These are phyloP conservation scores for Lagodon rhomboides DNA, from an alignment of 2,797 vertebrate genomes.

Conservation along the genomic window DNA sequence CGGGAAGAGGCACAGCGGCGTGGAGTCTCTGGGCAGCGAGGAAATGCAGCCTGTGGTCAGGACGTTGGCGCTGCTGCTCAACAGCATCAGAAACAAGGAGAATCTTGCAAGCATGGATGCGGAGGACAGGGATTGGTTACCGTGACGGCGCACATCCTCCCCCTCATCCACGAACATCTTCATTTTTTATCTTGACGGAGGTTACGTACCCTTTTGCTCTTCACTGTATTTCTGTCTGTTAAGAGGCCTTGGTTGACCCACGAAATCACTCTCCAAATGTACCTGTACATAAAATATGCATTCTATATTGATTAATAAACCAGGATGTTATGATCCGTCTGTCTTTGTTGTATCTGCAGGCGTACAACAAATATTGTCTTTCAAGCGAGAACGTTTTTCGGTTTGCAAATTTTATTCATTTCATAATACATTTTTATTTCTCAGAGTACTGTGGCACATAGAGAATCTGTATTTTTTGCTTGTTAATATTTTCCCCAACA, in stretches of 20 bases:
- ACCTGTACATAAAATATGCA: constrained; percentile 78
- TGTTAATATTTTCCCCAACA: constrained; percentile 73
- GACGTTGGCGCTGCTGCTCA: constrained; percentile 84
- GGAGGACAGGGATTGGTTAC: constrained; percentile 82
- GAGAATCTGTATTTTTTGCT: constrained; percentile 81
- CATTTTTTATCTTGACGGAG: constrained; percentile 46
- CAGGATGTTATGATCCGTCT: constrained; percentile 63
- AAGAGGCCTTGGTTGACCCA: constrained; percentile 34
- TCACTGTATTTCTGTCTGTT: constrained; percentile 52
- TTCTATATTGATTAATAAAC: constrained; percentile 86
- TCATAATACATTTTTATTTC: constrained; percentile 78
- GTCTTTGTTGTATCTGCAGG: not conserved
- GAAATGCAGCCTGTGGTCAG: constrained; percentile 78
- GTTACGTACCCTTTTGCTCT: constrained; percentile 28
- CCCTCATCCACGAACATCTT: constrained; percentile 44
- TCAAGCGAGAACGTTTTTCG: constrained; percentile 36
- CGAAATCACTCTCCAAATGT: constrained; percentile 44
- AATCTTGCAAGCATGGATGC: constrained; percentile 59
- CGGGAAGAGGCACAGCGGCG: constrained; percentile 88
- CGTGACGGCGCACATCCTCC: constrained; percentile 64
- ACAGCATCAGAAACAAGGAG: constrained; percentile 84
- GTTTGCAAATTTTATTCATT: constrained; percentile 86
- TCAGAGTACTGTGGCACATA: constrained; percentile 83
- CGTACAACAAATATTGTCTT: constrained; percentile 19
- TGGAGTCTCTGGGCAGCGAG: constrained; percentile 57